Evolutionary conservation across 1,140 invertebrate species (phyloP).

Genomic region (Hyposmocoma kahamanoa): DNA sequence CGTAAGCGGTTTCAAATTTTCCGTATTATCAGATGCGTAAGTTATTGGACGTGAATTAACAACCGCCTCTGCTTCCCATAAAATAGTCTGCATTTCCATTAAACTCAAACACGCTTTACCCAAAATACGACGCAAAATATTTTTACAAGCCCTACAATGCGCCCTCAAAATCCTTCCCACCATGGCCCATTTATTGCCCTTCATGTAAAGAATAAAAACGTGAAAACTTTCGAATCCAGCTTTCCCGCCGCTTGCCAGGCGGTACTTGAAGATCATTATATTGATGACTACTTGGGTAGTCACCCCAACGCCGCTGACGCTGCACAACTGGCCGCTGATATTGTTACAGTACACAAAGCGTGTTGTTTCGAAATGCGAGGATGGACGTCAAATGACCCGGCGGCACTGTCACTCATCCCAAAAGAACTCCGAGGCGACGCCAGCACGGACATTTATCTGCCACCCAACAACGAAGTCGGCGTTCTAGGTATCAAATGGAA

Average conservation of each 20-base stretch:
- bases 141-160: too few relatives aligned
- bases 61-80: too few relatives aligned
- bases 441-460: neutral
- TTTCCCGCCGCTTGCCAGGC: conserved; percentile 18
- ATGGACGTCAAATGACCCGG: conserved; percentile 14
- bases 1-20: too few relatives aligned
- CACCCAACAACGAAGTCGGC: neutral
- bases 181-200: conserved; percentile 8
- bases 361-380: conserved; percentile 22
- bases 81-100: too few relatives aligned
- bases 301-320: conserved; percentile 22
- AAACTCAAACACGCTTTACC: too few relatives aligned
- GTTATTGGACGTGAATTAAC: too few relatives aligned
- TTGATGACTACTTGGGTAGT: conserved; percentile 41
- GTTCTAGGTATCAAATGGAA: conserved; percentile 12
- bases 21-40: too few relatives aligned
- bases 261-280: conserved; percentile 33
- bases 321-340: conserved; percentile 16
- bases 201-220: conserved; percentile 16
- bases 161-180: too few relatives aligned
- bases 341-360: conserved; percentile 17
- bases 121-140: too few relatives aligned
- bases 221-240: conserved; percentile 6
- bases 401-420: neutral
- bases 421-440: too few relatives aligned